Evolutionary conservation across 2,797 vertebrate species (phyloP).

Genomic region (Syngnathus rostellatus): DNA sequence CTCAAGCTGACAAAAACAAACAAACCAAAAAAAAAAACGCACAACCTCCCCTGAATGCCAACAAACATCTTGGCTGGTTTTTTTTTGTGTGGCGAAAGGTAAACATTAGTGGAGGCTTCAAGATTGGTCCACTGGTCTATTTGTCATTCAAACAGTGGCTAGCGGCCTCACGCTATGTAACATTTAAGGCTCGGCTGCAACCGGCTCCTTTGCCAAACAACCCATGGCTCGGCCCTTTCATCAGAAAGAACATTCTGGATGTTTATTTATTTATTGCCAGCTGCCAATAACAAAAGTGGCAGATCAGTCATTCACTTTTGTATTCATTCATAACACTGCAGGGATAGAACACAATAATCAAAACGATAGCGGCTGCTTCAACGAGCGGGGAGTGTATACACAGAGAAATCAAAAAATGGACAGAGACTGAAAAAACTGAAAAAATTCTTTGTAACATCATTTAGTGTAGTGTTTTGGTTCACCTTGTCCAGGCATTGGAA

Average conservation of each 20-base stretch:
- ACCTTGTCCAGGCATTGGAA: too few relatives aligned
- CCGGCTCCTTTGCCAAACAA: neutral
- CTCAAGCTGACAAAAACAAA: conserved; percentile 15
- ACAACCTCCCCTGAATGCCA: neutral
- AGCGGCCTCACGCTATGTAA: neutral
- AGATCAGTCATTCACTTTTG: conserved; percentile 4
- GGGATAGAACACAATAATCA: neutral
- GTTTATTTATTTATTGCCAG: neutral
- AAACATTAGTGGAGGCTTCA: neutral
- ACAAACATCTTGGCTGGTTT: neutral
- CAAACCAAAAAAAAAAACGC: neutral
- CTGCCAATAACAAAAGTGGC: conserved; percentile 9
- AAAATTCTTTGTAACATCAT: too few relatives aligned
- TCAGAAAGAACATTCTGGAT: conserved; percentile 5
- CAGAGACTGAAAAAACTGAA: too few relatives aligned
- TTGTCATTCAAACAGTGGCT: conserved; percentile 5
- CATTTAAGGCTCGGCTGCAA: neutral
- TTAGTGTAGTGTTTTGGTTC: too few relatives aligned
- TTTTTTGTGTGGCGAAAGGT: neutral
- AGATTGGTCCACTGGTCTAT: neutral
- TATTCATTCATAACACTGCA: neutral
- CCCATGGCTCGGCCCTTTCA: neutral
- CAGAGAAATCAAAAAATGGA: neutral
- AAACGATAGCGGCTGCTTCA: neutral
- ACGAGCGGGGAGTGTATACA: neutral